phyloP scores from a whole-genome alignment of 2,888 invertebrate species.

The Synanthedon formicaeformis region DNA sequence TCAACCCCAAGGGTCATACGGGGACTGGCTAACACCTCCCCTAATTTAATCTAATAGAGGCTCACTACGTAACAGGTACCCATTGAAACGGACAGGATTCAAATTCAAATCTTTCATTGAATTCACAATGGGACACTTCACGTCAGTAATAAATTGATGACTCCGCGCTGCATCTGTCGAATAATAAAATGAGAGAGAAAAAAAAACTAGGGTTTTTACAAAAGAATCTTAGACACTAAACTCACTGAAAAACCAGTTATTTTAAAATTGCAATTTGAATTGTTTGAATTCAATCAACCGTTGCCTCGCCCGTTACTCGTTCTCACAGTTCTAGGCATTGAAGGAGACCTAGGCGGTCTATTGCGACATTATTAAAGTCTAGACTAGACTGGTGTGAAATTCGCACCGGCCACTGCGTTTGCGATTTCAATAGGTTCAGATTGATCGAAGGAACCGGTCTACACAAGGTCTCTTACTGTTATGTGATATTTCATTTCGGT shows the following conservation, averaged over 20 bases:
- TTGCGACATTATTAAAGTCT: slow-evolving; percentile 39
- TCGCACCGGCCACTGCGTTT: slow-evolving; percentile 58
- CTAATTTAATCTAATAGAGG: neutral
- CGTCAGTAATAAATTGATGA: neutral
- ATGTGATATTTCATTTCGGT: slow-evolving; percentile 19
- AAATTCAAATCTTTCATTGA: neutral
- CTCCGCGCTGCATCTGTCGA: neutral
- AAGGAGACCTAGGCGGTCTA: slow-evolving; percentile 20
- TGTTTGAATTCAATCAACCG: slow-evolving; percentile 29
- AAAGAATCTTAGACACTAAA: neutral
- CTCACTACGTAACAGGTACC: neutral
- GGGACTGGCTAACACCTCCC: neutral
- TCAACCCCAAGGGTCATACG: neutral
- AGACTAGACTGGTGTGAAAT: slow-evolving; percentile 65
- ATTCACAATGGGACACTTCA: neutral
- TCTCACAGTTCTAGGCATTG: slow-evolving; percentile 53
- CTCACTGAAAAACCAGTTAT: neutral
- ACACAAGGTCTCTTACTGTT: slow-evolving; percentile 17
- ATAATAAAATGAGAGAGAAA: neutral
- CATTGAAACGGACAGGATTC: neutral
- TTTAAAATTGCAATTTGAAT: neutral
- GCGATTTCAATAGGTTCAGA: slow-evolving; percentile 50
- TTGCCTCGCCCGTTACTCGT: slow-evolving; percentile 38
- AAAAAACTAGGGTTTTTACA: neutral
- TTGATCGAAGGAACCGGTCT: slow-evolving; percentile 58